Evolutionary conservation across 2,113 vertebrate species (phyloP).

Genomic region (Lepisosteus osseus): DNA sequence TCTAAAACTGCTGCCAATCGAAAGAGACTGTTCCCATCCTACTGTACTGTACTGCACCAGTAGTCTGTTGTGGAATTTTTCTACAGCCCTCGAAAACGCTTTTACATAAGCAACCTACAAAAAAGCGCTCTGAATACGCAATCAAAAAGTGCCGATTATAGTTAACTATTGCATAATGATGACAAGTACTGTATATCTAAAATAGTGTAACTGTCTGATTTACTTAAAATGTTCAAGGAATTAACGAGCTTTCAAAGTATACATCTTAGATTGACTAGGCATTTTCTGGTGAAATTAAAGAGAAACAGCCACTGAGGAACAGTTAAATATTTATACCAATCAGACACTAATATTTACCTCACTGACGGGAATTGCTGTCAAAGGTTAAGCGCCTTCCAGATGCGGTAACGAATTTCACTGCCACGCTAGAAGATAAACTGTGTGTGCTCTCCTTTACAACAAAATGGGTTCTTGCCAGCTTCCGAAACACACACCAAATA

Average conservation of each 20-base stretch:
- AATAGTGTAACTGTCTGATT: too few species aligned
- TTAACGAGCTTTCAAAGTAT: too few species aligned
- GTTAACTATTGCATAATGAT: too few species aligned
- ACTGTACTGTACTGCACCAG: too few species aligned
- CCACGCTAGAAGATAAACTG: background rate
- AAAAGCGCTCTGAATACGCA: background rate
- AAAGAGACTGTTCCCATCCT: too few species aligned
- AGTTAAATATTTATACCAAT: background rate
- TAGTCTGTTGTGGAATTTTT: too few species aligned
- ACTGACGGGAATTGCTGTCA: background rate
- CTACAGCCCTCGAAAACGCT: background rate
- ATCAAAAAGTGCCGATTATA: background rate
- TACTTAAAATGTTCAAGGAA: too few species aligned
- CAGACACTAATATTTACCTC: background rate
- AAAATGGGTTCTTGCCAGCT: background rate
- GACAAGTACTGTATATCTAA: too few species aligned
- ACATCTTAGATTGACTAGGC: too few species aligned
- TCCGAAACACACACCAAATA: background rate
- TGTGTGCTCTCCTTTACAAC: background rate
- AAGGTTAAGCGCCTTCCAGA: background rate
- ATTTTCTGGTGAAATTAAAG: background rate
- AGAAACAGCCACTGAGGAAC: background rate
- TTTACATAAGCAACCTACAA: conserved; percentile 6
- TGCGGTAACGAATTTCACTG: background rate
- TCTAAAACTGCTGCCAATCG: too few species aligned